Base-by-base conservation (phyloP, 2,113 vertebrate species). In the Sebastes fasciatus region DNA sequence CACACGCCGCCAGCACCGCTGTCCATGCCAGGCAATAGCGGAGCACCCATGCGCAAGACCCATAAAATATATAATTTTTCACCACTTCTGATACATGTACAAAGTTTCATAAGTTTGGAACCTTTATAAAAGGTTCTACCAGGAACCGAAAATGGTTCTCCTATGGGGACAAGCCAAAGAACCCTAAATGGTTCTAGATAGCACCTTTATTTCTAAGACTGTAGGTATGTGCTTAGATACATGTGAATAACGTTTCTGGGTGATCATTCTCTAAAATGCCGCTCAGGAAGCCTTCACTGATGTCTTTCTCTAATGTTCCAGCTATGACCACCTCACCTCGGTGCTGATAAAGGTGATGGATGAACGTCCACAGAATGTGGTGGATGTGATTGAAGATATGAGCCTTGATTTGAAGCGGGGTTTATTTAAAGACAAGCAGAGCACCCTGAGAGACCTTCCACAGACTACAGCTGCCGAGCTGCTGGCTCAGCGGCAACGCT, bases 251-350 rank as follows among this genome's bases (percentile, higher is more conserved):
- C 6, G 48, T 82, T 40, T 14, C 52, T n/a, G 6, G 7, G 19
- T n/a, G 8, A 8, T 13, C 19, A n/a, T 55, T n/a, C n/a, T 46
- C 13, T n/a, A 21, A 69, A 52, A 68, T 52, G 16, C 6, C 4
- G 2, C 26, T 14, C 16, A 49, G 11, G 6, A 64, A 46, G 42
- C 4, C 11, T 23, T 40, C 42, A 60, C 26, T 55, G 12, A 9
- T 5, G 2, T 69, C 54, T 8, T 58, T 48, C 61, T 72, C 7
- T 74, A 16, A 52, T 64, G 6, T 80, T 85, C 2, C 94, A 99
- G 98, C 57, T 99, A 99, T 14, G 97, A 99, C 82, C 98, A 99
- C 90, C 94, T 99, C 69, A 95, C 96, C 48, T 88, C 87, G 19
- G 6, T 98, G 71, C 91, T 99, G 76, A 92, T 92, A 48, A 97